These are phyloP conservation scores for Latrodectus elegans DNA, from an alignment of 2,888 invertebrate genomes.

Conservation along the genomic window DNA sequence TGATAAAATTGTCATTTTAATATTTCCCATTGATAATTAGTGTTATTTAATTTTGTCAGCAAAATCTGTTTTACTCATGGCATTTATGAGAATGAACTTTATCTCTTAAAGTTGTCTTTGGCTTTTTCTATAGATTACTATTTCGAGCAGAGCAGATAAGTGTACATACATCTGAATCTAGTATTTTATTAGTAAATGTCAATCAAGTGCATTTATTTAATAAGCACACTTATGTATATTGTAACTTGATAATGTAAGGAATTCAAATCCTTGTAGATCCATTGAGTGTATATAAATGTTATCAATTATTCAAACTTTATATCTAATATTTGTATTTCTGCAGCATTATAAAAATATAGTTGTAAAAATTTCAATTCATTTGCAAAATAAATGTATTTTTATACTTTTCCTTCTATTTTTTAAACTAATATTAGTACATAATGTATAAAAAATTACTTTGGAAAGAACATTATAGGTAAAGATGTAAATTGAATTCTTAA, in stretches of 20 bases:
- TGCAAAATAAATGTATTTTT: constrained; percentile 67
- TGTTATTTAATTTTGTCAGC: too few species aligned
- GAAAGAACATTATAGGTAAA: too few species aligned
- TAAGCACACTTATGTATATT: background rate
- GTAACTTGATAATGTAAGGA: constrained; percentile 26
- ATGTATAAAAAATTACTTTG: too few species aligned
- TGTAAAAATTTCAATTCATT: constrained; percentile 66
- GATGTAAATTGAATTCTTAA: too few species aligned
- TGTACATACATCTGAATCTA: constrained; percentile 17
- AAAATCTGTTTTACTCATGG: too few species aligned
- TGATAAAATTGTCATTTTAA: too few species aligned
- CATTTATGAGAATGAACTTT: too few species aligned
- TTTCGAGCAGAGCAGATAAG: constrained; percentile 17
- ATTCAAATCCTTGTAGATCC: constrained; percentile 38
- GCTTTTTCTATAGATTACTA: background rate
- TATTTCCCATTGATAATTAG: too few species aligned
- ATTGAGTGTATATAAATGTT: constrained; percentile 63
- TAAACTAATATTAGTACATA: too few species aligned
- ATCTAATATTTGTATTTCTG: constrained; percentile 66
- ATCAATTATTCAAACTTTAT: constrained; percentile 50
- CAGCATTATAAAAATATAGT: constrained; percentile 56
- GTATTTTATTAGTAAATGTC: background rate
- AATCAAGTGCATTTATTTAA: constrained; percentile 14
- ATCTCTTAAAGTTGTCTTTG: too few species aligned
- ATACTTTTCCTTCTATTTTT: constrained; percentile 22